phyloP scores from a whole-genome alignment of 2,113 vertebrate genomes.

The Neofelis nebulosa region DNA sequence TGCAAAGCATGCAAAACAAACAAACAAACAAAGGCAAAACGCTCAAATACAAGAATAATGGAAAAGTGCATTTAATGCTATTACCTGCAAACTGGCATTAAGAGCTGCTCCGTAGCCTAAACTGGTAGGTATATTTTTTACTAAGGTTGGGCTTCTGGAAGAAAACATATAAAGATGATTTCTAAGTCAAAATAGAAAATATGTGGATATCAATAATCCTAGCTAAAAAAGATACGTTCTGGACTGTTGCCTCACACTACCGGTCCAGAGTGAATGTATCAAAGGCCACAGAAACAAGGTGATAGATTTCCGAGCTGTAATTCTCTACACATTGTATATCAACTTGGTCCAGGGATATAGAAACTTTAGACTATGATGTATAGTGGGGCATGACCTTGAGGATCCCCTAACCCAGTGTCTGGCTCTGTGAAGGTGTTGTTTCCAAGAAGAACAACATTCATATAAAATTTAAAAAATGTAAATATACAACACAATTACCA shows the following conservation, averaged over 20 bases:
- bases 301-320: not conserved
- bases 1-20: constrained; percentile 50
- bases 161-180: constrained; percentile 74
- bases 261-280: constrained; percentile 35
- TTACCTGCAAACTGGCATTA: constrained; percentile 99
- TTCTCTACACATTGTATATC: not conserved
- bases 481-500: constrained; percentile 75
- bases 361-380: not conserved
- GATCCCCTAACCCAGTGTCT: not conserved
- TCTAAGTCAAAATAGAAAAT: constrained; percentile 76
- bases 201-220: constrained; percentile 45
- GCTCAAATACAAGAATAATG: not conserved
- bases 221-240: constrained; percentile 53
- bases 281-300: constrained; percentile 53
- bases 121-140: constrained; percentile 99
- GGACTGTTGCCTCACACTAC: constrained; percentile 8
- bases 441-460: constrained; percentile 51
- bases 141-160: constrained; percentile 97
- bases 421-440: not conserved
- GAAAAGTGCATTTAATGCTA: constrained; percentile 55
- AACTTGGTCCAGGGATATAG: not conserved
- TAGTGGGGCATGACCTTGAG: not conserved
- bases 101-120: constrained; percentile 98
- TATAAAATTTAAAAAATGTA: constrained; percentile 64
- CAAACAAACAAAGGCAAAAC: not conserved